Conservation (phyloP, 2,797 vertebrate species). For the Podarcis siculus region DNA sequence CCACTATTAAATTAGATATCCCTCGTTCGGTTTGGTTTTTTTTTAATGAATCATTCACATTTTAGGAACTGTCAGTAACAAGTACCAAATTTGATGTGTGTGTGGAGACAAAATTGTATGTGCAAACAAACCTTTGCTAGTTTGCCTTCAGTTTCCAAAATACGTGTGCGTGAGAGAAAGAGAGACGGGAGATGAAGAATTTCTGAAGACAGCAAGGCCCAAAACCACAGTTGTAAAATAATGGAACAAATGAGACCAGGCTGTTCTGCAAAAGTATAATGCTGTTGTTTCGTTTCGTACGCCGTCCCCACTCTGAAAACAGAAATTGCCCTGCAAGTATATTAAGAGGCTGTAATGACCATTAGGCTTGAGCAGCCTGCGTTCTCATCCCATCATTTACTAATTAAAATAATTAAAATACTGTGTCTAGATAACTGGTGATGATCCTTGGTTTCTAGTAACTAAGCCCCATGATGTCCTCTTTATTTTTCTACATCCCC, state of each 20-base stretch:
- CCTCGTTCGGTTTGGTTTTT: too few species aligned
- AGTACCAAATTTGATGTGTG: not conserved
- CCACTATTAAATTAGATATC: not conserved
- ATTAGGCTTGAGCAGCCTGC: not conserved
- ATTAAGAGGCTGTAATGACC: not conserved
- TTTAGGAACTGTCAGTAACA: not conserved
- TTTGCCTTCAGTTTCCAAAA: not conserved
- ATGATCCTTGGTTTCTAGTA: constrained; percentile 1
- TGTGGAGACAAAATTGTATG: not conserved
- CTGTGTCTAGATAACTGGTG: not conserved
- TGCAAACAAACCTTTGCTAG: not conserved
- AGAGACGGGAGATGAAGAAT: not conserved
- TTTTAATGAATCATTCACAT: not conserved
- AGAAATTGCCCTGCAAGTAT: not conserved
- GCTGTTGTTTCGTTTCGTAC: not conserved
- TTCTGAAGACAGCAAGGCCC: not conserved
- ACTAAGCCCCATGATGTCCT: not conserved
- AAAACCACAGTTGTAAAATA: not conserved
- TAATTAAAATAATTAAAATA: constrained; percentile 26
- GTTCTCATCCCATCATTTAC: not conserved
- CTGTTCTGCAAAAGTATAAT: not conserved
- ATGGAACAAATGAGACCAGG: not conserved
- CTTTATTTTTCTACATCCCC: not conserved
- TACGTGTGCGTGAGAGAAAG: too few species aligned
- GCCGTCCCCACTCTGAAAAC: not conserved